A percentile compares a stretch with the other conserved stretches of the same genome.
Conservation (phyloP, 2,113 vertebrate species). For the Tachuris rubrigastra region DNA sequence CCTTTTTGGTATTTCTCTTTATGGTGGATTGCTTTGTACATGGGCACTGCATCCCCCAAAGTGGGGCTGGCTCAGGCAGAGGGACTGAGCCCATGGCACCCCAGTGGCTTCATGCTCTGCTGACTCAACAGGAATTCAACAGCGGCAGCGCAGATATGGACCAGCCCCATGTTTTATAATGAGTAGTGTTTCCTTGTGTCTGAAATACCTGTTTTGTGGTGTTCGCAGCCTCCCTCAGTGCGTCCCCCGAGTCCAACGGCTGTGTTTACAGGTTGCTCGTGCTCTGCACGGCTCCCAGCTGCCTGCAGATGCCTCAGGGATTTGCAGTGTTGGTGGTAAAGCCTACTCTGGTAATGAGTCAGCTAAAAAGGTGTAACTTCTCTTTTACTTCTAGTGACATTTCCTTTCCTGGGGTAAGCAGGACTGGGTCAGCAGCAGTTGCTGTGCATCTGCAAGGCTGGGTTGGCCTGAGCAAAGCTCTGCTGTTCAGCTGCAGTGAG, state of each 20-base stretch:
- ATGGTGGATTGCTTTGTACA: background rate
- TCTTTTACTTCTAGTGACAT: background rate
- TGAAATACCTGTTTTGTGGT: background rate
- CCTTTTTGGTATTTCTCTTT: conserved; percentile 51
- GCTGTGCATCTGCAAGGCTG: background rate
- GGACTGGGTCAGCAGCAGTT: background rate
- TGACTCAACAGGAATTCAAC: background rate
- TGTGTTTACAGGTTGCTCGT: background rate
- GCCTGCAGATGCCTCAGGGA: conserved; percentile 26
- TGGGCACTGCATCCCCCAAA: background rate
- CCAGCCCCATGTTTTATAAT: background rate
- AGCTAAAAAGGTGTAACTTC: conserved; percentile 9
- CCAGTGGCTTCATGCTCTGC: background rate
- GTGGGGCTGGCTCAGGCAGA: background rate
- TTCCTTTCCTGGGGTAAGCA: background rate
- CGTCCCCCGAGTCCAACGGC: background rate
- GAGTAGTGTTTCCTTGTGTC: background rate
- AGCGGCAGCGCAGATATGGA: background rate
- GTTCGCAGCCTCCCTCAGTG: background rate
- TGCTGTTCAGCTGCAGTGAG: background rate
- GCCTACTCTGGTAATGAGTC: background rate
- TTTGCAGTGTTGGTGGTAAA: background rate
- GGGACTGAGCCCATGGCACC: background rate
- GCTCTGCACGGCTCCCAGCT: background rate
- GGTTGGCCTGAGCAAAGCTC: background rate